These are phyloP conservation scores for Cyanistes caeruleus DNA, from an alignment of 2,113 vertebrate species.

Conservation along the genomic window DNA sequence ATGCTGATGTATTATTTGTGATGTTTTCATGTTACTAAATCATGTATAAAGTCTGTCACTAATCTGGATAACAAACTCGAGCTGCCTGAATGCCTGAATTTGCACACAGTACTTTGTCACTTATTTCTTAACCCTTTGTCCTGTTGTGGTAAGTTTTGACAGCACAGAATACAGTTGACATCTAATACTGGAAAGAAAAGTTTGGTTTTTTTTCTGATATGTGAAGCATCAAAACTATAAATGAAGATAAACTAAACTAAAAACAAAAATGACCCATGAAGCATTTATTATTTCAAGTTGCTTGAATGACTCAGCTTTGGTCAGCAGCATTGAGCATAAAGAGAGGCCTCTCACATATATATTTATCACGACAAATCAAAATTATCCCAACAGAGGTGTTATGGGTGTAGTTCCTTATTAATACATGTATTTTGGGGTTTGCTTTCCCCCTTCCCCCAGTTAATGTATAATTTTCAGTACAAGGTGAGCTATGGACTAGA, in stretches of 20 bases:
- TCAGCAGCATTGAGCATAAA: background rate
- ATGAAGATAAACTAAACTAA: background rate
- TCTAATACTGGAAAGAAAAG: background rate
- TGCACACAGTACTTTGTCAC: background rate
- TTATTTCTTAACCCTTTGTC: background rate
- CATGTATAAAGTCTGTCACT: background rate
- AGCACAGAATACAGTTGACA: background rate
- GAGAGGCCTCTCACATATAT: background rate
- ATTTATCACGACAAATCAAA: background rate
- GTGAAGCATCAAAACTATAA: background rate
- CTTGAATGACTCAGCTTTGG: background rate
- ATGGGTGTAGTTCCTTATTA: background rate
- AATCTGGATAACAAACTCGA: background rate
- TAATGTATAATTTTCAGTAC: background rate
- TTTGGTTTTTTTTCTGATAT: background rate
- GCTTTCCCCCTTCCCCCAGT: rapidly evolving
- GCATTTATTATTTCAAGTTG: background rate
- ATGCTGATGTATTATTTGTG: background rate
- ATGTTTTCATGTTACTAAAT: background rate
- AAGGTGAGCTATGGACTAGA: background rate
- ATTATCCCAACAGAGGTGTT: background rate
- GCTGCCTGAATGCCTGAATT: background rate
- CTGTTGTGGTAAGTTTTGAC: background rate
- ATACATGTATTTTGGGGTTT: background rate
- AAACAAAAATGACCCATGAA: background rate